Evolutionary conservation across 35 echinoderm and acorn worm genomes (phyloP), one percentile per base, ranked within the genome.

Genomic region (Hemicentrotus pulcherrimus): DNA sequence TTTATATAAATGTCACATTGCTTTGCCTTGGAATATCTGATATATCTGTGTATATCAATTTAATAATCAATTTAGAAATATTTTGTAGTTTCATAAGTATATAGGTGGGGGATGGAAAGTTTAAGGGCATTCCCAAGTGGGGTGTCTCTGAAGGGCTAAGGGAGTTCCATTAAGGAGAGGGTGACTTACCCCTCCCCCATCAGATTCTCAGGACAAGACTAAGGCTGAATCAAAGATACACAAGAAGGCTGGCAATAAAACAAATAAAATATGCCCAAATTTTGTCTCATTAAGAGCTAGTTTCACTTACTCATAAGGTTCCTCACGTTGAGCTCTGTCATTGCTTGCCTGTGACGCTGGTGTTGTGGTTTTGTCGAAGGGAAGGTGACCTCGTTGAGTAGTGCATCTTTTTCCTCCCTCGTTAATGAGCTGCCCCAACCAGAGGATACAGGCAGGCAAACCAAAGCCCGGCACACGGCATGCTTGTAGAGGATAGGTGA

Each of bases 271-370:
- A 30, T 90, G 32, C 88, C 32, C 32, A 0, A 90, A 90, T 90
- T 90, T 45, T 90, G 15, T 32, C 12, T 41, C 88, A 90, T 90
- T 90, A 90, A 90, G 22, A 90, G 88, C 46, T 33, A 45, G 88
- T 24, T 33, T 86, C 32, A 9, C 9, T 90, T 90, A 90, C 88
- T 33, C 31, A 90, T 47, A 33, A 33, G 0, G 32, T 7, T 46
- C 15, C 46, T 7, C 31, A 15, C 9, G 88, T 32, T 41, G 88
- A 33, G 24, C 88, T 89, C 87, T 90, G 88, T 90, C 88, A 90
- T 30, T 32, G 32, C 22, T 22, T 22, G 19, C 65, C 28, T 28
- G 0, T n/a, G 65, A 78, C 50, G 50, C 1, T 41, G 35, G 50
- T 90, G 32, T 47, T 45, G 88, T 90, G 88, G 46, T 47, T 90